Evolutionary conservation across 2,113 vertebrate genomes (phyloP).

Genomic region (Phalacrocorax brasilianus): DNA sequence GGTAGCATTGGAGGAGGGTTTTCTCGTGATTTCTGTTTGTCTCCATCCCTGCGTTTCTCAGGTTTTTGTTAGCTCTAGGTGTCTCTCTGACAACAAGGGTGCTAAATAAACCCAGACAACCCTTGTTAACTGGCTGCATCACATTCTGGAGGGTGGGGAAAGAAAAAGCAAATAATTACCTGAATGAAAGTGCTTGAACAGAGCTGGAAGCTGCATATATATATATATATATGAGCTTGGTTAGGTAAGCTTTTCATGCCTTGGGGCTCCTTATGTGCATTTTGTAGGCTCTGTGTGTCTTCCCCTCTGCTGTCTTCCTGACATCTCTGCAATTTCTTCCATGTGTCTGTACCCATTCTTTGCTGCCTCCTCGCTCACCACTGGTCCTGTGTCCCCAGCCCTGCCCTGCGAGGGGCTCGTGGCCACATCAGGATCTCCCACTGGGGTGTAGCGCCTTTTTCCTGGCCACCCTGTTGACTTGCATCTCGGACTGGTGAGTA

Average conservation of each 20-base stretch:
- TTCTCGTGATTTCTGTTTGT: not conserved
- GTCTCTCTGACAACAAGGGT: not conserved
- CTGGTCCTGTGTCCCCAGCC: not conserved
- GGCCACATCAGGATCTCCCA: not conserved
- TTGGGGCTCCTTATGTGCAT: not conserved
- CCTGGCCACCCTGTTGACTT: not conserved
- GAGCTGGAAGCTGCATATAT: not conserved
- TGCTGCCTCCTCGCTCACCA: not conserved
- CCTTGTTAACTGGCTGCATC: not conserved
- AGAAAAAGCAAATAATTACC: not conserved
- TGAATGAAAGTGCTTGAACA: not conserved
- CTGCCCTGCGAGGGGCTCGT: rapidly evolving
- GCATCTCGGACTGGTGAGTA: not conserved
- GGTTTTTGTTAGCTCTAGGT: not conserved
- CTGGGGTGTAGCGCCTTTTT: no score
- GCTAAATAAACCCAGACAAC: not conserved
- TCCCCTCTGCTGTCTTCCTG: not conserved
- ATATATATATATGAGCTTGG: not conserved
- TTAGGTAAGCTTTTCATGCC: not conserved
- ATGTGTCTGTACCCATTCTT: not conserved
- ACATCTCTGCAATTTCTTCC: not conserved
- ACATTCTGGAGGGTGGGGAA: not conserved
- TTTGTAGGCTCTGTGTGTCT: not conserved
- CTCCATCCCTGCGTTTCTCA: not conserved
- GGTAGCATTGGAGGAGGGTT: not conserved